These are phyloP conservation scores for Drosophila bunnanda DNA, from an alignment of 2,888 invertebrate species.

Conservation along the genomic window DNA sequence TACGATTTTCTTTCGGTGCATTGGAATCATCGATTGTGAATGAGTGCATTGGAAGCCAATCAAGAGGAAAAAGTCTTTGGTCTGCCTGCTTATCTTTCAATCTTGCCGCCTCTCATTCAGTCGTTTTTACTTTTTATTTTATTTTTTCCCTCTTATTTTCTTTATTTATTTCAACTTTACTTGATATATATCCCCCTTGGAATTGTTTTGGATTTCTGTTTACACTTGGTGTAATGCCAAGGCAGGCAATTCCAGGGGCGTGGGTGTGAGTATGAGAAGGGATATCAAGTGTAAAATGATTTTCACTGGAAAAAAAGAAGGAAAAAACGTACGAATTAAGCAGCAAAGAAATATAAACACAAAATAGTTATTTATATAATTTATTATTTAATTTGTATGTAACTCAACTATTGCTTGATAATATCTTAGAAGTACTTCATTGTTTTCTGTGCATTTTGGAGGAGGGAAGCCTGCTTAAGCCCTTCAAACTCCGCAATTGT, in stretches of 20 bases:
- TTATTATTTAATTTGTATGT: background rate
- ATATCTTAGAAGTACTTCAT: background rate
- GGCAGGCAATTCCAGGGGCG: slow-evolving; percentile 31
- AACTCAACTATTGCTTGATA: background rate
- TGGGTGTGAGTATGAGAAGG: slow-evolving; percentile 46
- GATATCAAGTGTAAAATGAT: slow-evolving; percentile 26
- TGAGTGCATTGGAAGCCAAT: slow-evolving; percentile 41
- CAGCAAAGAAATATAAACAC: too few species aligned
- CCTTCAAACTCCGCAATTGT: slow-evolving; percentile 35
- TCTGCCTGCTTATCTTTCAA: slow-evolving; percentile 34
- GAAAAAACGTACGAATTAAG: too few species aligned
- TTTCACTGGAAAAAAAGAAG: slow-evolving; percentile 8
- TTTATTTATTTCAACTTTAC: background rate
- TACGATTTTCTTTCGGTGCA: slow-evolving; percentile 13
- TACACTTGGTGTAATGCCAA: slow-evolving; percentile 50
- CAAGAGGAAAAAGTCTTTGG: slow-evolving; percentile 37
- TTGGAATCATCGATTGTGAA: slow-evolving; percentile 20
- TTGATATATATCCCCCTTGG: slow-evolving; percentile 18
- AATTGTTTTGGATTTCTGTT: slow-evolving; percentile 62
- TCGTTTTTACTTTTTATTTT: background rate
- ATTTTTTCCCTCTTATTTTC: background rate
- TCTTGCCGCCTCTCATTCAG: slow-evolving; percentile 33
- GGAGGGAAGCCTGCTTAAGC: background rate
- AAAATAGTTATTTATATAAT: background rate
- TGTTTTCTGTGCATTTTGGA: slow-evolving; percentile 7